Conservation (phyloP, 2,113 vertebrate genomes). For the Actinemys pallida region DNA sequence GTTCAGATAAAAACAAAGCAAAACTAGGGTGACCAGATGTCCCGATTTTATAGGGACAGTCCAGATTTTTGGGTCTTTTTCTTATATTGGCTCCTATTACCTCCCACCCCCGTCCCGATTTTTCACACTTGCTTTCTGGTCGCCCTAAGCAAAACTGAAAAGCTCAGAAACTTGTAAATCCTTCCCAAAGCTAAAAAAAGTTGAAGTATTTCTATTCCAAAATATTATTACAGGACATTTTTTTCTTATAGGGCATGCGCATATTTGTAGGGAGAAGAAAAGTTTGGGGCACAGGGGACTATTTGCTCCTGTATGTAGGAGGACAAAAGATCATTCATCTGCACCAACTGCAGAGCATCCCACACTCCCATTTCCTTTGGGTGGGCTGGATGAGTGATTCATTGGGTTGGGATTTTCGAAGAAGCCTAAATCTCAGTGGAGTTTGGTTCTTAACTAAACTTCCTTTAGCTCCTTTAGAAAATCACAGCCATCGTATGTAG, state of each 20-base stretch:
- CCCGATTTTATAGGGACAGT: no score
- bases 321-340: slow-evolving; percentile 21
- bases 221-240: not conserved
- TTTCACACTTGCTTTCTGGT: no score
- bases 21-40: not conserved
- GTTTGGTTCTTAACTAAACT: not conserved
- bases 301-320: not conserved
- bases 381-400: slow-evolving; percentile 4
- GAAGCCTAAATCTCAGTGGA: not conserved
- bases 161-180: not conserved
- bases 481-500: not conserved
- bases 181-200: not conserved
- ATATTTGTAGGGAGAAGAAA: not conserved
- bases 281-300: not conserved
- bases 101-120: no score
- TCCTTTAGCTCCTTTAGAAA: not conserved
- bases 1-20: not conserved
- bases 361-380: not conserved
- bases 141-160: not conserved
- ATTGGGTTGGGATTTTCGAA: not conserved
- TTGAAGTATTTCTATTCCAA: not conserved
- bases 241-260: not conserved
- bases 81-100: no score
- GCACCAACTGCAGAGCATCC: not conserved
- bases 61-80: no score